phyloP scores from a whole-genome alignment of 1,140 invertebrate species.

The Melanaphis sacchari region DNA sequence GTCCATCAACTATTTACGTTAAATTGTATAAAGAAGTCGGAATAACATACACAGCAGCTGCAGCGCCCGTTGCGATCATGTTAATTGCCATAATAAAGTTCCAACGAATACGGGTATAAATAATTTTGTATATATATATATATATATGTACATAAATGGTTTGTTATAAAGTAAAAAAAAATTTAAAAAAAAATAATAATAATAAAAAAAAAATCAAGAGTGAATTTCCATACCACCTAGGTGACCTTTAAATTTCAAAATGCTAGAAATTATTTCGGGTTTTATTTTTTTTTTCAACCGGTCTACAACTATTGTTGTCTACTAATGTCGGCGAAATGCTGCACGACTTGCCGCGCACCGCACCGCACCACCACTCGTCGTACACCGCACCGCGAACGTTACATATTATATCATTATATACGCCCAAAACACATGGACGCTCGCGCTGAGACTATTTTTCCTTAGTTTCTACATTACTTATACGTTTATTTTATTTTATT shows the following conservation, averaged over 20 bases:
- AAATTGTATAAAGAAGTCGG: background rate
- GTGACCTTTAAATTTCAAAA: constrained; percentile 3
- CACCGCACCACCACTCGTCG: background rate
- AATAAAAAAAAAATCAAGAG: background rate
- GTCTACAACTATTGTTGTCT: constrained; percentile 20
- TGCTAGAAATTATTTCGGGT: constrained; percentile 12
- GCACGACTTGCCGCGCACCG: background rate
- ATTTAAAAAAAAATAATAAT: background rate
- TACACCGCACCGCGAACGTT: background rate
- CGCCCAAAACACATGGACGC: background rate
- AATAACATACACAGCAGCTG: background rate
- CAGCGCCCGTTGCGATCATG: background rate
- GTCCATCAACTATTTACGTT: background rate
- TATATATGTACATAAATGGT: background rate
- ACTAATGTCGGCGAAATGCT: constrained; percentile 33
- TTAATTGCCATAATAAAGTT: background rate
- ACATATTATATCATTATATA: constrained; percentile 7
- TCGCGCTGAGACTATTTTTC: background rate
- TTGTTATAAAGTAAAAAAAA: background rate
- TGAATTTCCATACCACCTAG: constrained; percentile 17
- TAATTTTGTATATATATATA: background rate
- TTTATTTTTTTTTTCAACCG: background rate
- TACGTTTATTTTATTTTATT: background rate
- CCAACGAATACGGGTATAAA: background rate
- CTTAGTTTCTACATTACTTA: background rate